Evolutionary conservation across 1,140 invertebrate species (phyloP).

Genomic region (Drosophila funebris): DNA sequence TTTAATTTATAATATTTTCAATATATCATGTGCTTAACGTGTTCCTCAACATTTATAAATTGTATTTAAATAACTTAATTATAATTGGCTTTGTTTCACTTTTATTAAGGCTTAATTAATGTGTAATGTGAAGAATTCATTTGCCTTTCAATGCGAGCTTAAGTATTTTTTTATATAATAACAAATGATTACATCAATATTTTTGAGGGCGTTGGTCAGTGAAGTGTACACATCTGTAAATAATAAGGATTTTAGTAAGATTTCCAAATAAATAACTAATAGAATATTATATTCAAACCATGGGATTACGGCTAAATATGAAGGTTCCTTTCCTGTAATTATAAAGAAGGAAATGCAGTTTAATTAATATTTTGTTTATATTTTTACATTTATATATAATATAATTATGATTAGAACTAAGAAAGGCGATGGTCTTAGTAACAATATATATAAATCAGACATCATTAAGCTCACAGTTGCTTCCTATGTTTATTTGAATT

Average conservation of each 20-base stretch:
- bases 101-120: not conserved
- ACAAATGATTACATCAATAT: slow-evolving; percentile 1
- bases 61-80: not conserved
- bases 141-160: not conserved
- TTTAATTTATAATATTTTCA: not conserved
- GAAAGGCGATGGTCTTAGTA: too few species aligned
- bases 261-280: not conserved
- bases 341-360: not conserved
- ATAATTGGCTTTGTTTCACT: not conserved
- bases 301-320: not conserved
- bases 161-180: not conserved
- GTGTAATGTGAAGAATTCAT: not conserved
- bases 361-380: too few species aligned
- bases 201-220: not conserved
- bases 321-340: not conserved
- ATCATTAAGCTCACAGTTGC: too few species aligned
- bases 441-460: too few species aligned
- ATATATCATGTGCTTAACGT: not conserved
- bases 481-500: too few species aligned
- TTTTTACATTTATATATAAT: too few species aligned
- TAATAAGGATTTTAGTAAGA: not conserved
- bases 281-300: slow-evolving; percentile 22
- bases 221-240: slow-evolving; percentile 13
- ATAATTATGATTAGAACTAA: too few species aligned
- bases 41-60: not conserved